Evolutionary conservation across 2,797 vertebrate genomes (phyloP).

Genomic region (Botia almorhae): DNA sequence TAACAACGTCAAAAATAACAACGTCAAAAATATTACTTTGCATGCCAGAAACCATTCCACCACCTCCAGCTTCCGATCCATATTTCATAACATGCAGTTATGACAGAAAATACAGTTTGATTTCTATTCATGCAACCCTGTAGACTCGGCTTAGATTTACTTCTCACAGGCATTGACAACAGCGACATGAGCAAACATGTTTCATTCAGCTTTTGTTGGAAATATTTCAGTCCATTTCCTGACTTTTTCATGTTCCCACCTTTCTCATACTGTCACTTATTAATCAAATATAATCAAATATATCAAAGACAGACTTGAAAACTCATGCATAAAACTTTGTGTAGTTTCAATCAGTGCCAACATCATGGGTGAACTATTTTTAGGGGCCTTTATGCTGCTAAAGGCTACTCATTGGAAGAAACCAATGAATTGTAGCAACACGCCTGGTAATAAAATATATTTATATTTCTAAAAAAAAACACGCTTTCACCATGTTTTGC

Average conservation of each 20-base stretch:
- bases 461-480: neutral
- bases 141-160: neutral
- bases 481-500: neutral
- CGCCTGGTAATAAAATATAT: neutral
- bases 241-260: neutral
- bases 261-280: neutral
- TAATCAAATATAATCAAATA: neutral
- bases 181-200: neutral
- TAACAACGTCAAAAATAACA: no score
- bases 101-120: constrained; percentile 27
- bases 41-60: no score
- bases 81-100: no score
- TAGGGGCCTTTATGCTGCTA: no score
- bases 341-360: neutral
- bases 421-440: no score
- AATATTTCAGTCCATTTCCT: neutral
- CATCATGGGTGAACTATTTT: no score
- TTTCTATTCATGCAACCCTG: constrained; percentile 46
- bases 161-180: neutral
- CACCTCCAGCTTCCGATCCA: no score
- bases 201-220: neutral
- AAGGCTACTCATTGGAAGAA: no score
- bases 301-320: neutral
- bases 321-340: neutral
- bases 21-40: no score